Conservation (phyloP, 2,113 vertebrate genomes). For the Rhinichthys klamathensis region DNA sequence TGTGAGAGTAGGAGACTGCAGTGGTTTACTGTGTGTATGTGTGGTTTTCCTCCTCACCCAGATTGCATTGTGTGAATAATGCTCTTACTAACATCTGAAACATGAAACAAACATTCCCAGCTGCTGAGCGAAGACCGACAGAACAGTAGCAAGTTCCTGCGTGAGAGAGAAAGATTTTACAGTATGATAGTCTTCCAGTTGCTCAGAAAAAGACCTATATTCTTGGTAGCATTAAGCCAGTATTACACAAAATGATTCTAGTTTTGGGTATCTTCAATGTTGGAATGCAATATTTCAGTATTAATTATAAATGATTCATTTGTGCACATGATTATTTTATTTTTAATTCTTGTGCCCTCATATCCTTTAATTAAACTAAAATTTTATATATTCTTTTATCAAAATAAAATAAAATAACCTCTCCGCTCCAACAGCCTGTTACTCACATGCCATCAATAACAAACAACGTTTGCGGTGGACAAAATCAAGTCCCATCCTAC, state of each 20-base stretch:
- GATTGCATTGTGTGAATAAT: constrained; percentile 41
- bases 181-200: background rate
- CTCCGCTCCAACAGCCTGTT: too few relatives aligned
- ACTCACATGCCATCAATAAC: too few relatives aligned
- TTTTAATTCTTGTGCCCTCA: too few relatives aligned
- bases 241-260: background rate
- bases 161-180: background rate
- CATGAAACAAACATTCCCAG: constrained; percentile 44
- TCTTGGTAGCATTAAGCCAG: background rate
- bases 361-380: too few relatives aligned
- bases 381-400: too few relatives aligned
- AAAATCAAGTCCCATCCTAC: too few relatives aligned
- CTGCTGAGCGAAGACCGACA: constrained; percentile 37
- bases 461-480: too few relatives aligned
- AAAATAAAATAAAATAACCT: too few relatives aligned
- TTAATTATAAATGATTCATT: too few relatives aligned
- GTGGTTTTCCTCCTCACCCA: constrained; percentile 22
- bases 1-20: constrained; percentile 14
- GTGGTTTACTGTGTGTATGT: constrained; percentile 15
- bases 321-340: too few relatives aligned
- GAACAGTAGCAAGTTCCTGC: constrained; percentile 11
- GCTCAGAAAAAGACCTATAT: background rate
- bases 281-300: too few relatives aligned
- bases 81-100: constrained; percentile 28
- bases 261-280: too few relatives aligned